phyloP scores from a whole-genome alignment of 2,113 vertebrate genomes.

The Prochilodus magdalenae region DNA sequence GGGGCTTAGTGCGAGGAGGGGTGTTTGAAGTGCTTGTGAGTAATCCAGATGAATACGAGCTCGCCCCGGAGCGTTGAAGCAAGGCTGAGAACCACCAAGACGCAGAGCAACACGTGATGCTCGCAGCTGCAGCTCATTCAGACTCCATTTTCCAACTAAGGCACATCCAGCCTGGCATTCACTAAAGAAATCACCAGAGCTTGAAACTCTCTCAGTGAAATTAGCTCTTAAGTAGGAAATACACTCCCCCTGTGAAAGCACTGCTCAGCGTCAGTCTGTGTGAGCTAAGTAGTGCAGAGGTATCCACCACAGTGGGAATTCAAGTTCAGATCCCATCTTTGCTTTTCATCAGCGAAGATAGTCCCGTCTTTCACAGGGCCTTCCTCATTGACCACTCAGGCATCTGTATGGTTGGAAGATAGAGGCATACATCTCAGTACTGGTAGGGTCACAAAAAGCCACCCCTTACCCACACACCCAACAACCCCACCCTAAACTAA shows the following conservation, averaged over 20 bases:
- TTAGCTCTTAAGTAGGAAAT: not conserved
- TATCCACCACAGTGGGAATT: not conserved
- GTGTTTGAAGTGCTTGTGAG: constrained; percentile 47
- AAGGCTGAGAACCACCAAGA: constrained; percentile 22
- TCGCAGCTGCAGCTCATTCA: constrained; percentile 29
- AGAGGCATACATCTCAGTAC: too few species aligned
- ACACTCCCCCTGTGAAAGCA: not conserved
- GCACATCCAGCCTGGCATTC: constrained; percentile 16
- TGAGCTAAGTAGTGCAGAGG: not conserved
- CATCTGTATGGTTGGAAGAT: too few species aligned
- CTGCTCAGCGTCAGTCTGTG: not conserved
- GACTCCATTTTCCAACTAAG: constrained; percentile 14
- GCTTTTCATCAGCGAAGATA: not conserved
- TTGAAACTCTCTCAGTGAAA: not conserved
- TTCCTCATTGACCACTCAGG: not conserved
- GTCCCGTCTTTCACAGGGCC: not conserved
- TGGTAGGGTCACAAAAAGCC: too few species aligned
- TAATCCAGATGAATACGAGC: constrained; percentile 48
- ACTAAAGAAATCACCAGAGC: constrained; percentile 13
- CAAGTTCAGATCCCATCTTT: not conserved
- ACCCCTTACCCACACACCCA: too few species aligned
- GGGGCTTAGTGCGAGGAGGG: constrained; percentile 26
- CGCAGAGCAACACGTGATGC: constrained; percentile 30
- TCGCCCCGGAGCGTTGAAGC: constrained; percentile 30
- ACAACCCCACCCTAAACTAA: too few species aligned